Base-by-base conservation (phyloP, 1,140 invertebrate genomes). In the Oscheius sp. region DNA sequence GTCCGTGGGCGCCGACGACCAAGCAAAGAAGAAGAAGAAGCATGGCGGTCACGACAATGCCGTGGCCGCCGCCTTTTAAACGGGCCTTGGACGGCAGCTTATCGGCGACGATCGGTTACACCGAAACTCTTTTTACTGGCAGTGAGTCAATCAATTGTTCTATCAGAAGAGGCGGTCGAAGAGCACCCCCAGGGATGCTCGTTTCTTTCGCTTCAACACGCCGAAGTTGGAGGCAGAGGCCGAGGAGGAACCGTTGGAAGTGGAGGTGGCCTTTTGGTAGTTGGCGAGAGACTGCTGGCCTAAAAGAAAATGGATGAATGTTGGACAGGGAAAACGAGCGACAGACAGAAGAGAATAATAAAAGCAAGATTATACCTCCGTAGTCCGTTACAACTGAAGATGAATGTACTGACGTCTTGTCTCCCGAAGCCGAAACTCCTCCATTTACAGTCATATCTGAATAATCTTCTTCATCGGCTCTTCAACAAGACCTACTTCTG, bases 171-270 rank as follows among this genome's bases (percentile, higher is more conserved):
- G 45, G n/a, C 13, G 18, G 34, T 68, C 66, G 46, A 42, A 68
- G 28, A 68, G 66, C 7, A 68, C 66, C 18, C 66, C 66, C 7
- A 68, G 52, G 18, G 26, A 20, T 13, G 66, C n/a, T 3, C 66
- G 45, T 35, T 70, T 70, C 32, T 63, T 70, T 70, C 55, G 68
- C 59, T 70, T 68, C 26, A 77, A 46, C n/a, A 69, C 34, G 20
- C 76, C 76, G 1, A 49, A 71, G 59, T 68, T 68, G 7, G 74
- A 72, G 15, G 76, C 76, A 3, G 66, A 71, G 38, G 75, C 75
- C 1, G 62, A 67, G 2, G 64, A 69, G 13, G 55, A 49, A 10
- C 76, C 76, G n/a, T 32, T 26, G 23, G 66, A 55, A n/a, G 38
- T 68, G 26, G 52, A 62, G 3, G 55, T 58, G 2, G 76, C 75